Base-by-base conservation (phyloP, 2,888 invertebrate genomes). In the Electrophaes corylata region DNA sequence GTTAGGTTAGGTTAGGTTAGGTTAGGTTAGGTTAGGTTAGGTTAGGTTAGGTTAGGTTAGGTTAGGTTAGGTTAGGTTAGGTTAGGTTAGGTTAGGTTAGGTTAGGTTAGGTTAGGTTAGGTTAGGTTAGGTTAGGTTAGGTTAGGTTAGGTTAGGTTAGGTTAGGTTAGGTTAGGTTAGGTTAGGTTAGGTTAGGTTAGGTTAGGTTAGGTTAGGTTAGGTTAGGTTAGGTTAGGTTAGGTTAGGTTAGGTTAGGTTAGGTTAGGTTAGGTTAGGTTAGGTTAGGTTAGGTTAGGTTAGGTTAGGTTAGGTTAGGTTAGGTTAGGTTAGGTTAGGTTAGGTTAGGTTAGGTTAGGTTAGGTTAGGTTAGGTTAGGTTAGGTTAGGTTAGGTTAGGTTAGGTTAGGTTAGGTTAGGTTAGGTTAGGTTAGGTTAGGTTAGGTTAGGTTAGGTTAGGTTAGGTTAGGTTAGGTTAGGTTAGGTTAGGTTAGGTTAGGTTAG, bases 281-380 rank as follows among this genome's bases (percentile, higher is more conserved):
- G 59, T 59, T 59, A 59, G 59, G 59, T 59, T 60, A 60, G 56
- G 53, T 55, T 55, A 51, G 60, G 59, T 53, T 54, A 59, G 53
- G 54, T 59, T 53, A 54, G 45, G 45, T 45, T 45, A 58, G 60
- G 64, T 60, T 61, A 58, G 60, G 58, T 60, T 62, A 62, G 65
- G 62, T 60, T 62, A 60, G 63, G 55, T 45, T 45, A 45, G 45
- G 45, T 45, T 45, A 46, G 54, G 55, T 52, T 56, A 53, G 56
- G 58, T 50, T 57, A 55, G 57, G 55, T 58, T 45, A 45, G 59
- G 64, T 64, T 64, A 59, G 63, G 61, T 62, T 66, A 63, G 65
- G 63, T 66, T 63, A 63, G 65, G 62, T 65, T 65, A 62, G 65
- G 65, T 65, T 65, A 62, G 65, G 60, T 62, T 63, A 62, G 62